These are phyloP conservation scores for Heliothis subflexa DNA, from an alignment of 1,140 invertebrate species.

Conservation along the genomic window DNA sequence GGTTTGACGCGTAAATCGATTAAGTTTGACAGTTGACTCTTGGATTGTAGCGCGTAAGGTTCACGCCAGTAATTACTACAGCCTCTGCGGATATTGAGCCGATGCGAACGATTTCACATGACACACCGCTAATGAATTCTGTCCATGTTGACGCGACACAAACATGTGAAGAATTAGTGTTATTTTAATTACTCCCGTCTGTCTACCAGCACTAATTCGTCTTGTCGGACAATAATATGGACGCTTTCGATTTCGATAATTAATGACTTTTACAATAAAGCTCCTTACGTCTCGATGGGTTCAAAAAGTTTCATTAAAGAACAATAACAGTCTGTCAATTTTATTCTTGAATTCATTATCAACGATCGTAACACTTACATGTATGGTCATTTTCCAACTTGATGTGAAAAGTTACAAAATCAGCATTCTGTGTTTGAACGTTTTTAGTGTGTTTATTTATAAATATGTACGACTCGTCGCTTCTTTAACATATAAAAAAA, in stretches of 20 bases:
- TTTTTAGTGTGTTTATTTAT: constrained; percentile 2
- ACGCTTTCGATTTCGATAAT: constrained; percentile 56
- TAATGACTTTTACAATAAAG: constrained; percentile 54
- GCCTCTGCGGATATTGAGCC: constrained; percentile 66
- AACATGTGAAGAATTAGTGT: constrained; percentile 58
- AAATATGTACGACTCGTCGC: not conserved
- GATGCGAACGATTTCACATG: constrained; percentile 60
- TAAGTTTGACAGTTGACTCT: constrained; percentile 76
- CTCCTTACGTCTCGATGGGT: constrained; percentile 19
- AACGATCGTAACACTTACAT: not conserved
- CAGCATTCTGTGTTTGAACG: not conserved
- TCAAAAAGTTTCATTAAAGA: constrained; percentile 29
- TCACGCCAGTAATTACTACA: constrained; percentile 71
- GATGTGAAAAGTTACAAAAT: not conserved
- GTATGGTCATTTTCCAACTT: not conserved
- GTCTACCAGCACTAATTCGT: constrained; percentile 34
- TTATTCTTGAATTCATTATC: not conserved
- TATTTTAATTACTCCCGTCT: constrained; percentile 56
- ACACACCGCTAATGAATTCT: constrained; percentile 79
- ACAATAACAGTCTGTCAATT: constrained; percentile 19
- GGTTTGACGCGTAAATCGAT: constrained; percentile 76
- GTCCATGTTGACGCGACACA: constrained; percentile 70
- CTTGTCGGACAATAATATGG: constrained; percentile 28
- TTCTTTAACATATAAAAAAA: constrained; percentile 16
- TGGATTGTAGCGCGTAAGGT: constrained; percentile 68